phyloP scores from a whole-genome alignment of 1,140 invertebrate genomes.

The Carposina sasakii region DNA sequence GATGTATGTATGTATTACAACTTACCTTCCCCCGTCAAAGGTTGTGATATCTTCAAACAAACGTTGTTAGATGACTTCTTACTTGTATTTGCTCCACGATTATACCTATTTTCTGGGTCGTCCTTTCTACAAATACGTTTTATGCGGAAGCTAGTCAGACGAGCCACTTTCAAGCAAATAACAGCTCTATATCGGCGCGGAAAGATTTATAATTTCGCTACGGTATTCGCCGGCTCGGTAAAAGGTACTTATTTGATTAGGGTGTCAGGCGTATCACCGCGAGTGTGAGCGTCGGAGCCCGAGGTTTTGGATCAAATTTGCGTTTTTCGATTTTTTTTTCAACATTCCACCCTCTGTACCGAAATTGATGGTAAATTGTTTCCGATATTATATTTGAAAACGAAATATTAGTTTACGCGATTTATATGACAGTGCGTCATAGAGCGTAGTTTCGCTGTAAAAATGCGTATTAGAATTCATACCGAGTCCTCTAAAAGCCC shows the following conservation, averaged over 20 bases:
- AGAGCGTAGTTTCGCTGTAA: neutral
- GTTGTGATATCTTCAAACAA: no score
- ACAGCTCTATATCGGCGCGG: constrained; percentile 24
- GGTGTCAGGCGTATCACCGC: constrained; percentile 71
- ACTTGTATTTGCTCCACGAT: no score
- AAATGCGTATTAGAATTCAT: constrained; percentile 48
- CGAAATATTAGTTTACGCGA: constrained; percentile 2
- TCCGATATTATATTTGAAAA: constrained; percentile 18
- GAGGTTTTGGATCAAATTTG: constrained; percentile 68
- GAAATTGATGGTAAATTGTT: constrained; percentile 45
- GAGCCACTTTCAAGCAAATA: constrained; percentile 22
- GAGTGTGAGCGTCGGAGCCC: constrained; percentile 56
- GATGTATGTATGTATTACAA: no score
- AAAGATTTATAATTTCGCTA: constrained; percentile 30
- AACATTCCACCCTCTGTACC: constrained; percentile 26
- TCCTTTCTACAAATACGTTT: constrained; percentile 73
- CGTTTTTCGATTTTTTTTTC: constrained; percentile 63
- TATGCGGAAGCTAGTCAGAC: constrained; percentile 68
- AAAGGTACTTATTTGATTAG: constrained; percentile 73
- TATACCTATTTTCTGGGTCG: constrained; percentile 73
- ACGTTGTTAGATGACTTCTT: no score
- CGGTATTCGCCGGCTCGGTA: constrained; percentile 38
- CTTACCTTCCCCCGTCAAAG: no score
- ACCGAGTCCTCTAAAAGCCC: constrained; percentile 36
- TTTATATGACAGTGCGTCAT: neutral